Base-by-base conservation (phyloP, 2,888 invertebrate genomes). In the Horisme vitalbata region DNA sequence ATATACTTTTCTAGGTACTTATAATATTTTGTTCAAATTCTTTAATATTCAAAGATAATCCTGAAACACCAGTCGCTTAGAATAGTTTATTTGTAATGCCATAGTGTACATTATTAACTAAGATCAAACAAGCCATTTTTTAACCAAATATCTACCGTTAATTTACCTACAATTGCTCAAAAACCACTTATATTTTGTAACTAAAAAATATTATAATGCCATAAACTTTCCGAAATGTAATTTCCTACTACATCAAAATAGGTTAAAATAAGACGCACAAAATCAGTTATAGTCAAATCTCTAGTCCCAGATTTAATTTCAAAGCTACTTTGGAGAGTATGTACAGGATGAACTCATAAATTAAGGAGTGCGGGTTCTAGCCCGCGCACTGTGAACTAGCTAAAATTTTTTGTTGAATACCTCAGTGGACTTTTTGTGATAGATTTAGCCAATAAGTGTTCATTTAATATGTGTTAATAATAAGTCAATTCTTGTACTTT, bases 361-460 rank as follows among this genome's bases (percentile, higher is more conserved):
- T 63, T 73, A 69, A 15, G 68, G 66, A 63, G 59, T 61, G 21
- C 61, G 55, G 64, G 26, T 63, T 62, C 52, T 71, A 66, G 65
- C 71, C 63, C 66, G 48, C 54, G 45, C 31, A 44, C 41, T 57
- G 38, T 53, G 31, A 58, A 55, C 52, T 63, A 63, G 65, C 64
- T 66, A 63, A 68, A 71, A n/a, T n/a, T 71, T 81, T 78, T 71
- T 82, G 77, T 82, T 68, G 77, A 83, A 80, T 84, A 88, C 87
- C 87, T 88, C 88, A 85, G 81, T 81, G 83, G 78, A 82, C 80
- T 83, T 72, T 82, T 81, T 88, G 87, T 88, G 86, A 87, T 88
- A 87, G 84, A 79, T 83, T 81, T 88, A 88, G 87, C 87, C 87
- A 76, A 75, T 89, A 88, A 86, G 88, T 89, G 88, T 89, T 88